These are phyloP conservation scores for Crocallis elinguaria DNA, from an alignment of 2,888 invertebrate species.

Conservation along the genomic window DNA sequence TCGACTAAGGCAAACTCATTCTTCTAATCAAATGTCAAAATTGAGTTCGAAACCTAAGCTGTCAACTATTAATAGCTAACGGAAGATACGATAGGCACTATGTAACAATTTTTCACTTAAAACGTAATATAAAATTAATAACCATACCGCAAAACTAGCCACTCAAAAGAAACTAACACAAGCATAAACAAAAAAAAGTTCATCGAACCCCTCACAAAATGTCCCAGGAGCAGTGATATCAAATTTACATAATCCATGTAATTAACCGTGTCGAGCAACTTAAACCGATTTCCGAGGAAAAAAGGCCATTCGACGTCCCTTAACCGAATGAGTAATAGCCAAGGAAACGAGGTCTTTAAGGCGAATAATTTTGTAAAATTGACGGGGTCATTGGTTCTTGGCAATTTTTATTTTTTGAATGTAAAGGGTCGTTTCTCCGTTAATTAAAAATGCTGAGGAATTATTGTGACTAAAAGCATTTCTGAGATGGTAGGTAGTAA, in stretches of 20 bases:
- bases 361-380: conserved; percentile 4
- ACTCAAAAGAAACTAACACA: not conserved
- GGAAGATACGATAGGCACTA: too few species aligned
- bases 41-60: too few species aligned
- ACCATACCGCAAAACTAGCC: not conserved
- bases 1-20: too few species aligned
- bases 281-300: conserved; percentile 19
- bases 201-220: too few species aligned
- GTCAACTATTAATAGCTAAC: too few species aligned
- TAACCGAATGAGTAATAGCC: conserved; percentile 27
- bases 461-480: too few species aligned
- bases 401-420: not conserved
- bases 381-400: not conserved
- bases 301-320: conserved; percentile 26
- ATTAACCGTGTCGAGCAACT: conserved; percentile 37
- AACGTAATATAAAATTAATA: too few species aligned
- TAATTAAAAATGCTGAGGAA: too few species aligned
- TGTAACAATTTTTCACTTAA: too few species aligned
- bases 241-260: conserved; percentile 43
- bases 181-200: conserved; percentile 14
- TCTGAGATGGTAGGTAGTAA: too few species aligned
- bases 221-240: conserved; percentile 31
- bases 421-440: too few species aligned
- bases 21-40: too few species aligned
- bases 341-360: conserved; percentile 7